Percentiles rank a stretch among this genome's conserved stretches.
phyloP scores from a whole-genome alignment of 1,140 invertebrate genomes.

The Monochamus saltuarius region DNA sequence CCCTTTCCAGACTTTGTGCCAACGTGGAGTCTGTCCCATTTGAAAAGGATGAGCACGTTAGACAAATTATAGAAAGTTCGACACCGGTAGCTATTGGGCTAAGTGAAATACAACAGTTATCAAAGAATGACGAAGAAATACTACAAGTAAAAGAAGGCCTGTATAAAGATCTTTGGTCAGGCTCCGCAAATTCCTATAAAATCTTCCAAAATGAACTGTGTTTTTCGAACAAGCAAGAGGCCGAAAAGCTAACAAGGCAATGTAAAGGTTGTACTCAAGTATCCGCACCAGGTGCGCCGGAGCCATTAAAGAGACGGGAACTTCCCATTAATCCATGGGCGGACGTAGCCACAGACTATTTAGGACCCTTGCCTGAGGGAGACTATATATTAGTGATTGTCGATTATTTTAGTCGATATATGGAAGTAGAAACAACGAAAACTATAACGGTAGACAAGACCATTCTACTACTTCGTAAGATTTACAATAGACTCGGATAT shows the following conservation, averaged over 20 bases:
- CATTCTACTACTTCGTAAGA: neutral
- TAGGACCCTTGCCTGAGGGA: conserved; percentile 42
- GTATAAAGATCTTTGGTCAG: no score
- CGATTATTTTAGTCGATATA: conserved; percentile 25
- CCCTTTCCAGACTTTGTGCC: no score
- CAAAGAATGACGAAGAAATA: neutral
- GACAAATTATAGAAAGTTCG: conserved; percentile 1
- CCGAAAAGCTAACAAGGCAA: conserved; percentile 49
- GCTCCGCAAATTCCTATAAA: no score
- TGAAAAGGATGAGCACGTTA: neutral
- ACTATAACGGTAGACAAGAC: neutral
- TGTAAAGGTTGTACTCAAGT: conserved; percentile 53
- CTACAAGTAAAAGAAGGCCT: no score
- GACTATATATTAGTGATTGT: conserved; percentile 41
- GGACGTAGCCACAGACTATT: conserved; percentile 45
- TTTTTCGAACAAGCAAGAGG: no score
- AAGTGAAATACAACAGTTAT: neutral
- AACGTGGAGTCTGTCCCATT: no score
- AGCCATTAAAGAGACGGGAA: conserved; percentile 39
- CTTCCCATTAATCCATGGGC: conserved; percentile 45
- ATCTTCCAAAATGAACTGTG: neutral
- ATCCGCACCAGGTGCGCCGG: conserved; percentile 25
- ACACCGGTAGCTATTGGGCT: neutral
- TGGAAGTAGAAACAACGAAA: conserved; percentile 19
- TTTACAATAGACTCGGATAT: no score